Percentiles rank a stretch among this genome's conserved stretches.
Conservation (phyloP, 2,113 vertebrate species). For the Cervus canadensis region DNA sequence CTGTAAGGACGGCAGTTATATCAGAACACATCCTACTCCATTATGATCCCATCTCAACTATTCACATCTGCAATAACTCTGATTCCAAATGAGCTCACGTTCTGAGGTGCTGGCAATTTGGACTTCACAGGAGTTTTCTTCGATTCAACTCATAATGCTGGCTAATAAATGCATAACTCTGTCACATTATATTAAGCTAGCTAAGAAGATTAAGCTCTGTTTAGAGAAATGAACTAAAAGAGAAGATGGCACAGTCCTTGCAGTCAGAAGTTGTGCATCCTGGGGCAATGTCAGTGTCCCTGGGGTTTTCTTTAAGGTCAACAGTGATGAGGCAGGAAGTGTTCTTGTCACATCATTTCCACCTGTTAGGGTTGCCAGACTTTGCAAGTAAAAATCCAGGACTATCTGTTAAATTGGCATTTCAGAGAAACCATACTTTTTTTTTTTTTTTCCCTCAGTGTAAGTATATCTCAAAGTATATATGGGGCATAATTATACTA, state of each 20-base stretch:
- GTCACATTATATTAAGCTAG: not conserved
- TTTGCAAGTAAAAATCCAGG: not conserved
- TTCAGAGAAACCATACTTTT: not conserved
- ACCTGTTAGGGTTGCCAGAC: not conserved
- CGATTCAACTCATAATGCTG: not conserved
- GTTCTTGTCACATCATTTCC: not conserved
- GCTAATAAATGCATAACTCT: not conserved
- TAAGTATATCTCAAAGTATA: not conserved
- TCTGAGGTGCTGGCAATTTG: not conserved
- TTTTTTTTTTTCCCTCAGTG: not conserved
- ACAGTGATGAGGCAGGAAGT: not conserved
- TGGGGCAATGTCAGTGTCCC: accelerated
- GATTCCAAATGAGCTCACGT: not conserved
- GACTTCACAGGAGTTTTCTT: not conserved
- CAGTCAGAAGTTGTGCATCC: not conserved
- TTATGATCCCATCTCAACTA: not conserved
- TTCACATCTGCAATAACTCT: not conserved
- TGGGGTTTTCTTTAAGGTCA: not conserved
- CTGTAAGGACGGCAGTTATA: not conserved
- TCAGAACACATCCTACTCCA: not conserved
- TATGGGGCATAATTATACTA: not conserved
- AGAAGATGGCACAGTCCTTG: not conserved
- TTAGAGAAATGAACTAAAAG: not conserved
- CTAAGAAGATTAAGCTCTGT: not conserved
- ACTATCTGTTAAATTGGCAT: not conserved